Evolutionary conservation across 1,140 invertebrate genomes (phyloP).

Genomic region (Drosophila obscura): DNA sequence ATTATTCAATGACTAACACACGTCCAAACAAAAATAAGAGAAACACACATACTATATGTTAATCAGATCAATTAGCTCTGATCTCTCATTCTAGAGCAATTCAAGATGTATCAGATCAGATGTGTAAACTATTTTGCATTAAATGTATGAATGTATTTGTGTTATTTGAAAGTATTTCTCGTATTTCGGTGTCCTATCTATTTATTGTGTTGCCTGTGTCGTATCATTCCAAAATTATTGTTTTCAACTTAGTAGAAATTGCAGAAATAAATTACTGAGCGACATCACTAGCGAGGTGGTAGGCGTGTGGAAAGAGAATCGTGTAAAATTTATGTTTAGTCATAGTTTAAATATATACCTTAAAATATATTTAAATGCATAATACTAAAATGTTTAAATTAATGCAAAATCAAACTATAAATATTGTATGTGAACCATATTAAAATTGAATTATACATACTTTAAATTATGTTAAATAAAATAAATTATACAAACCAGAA

Average conservation of each 20-base stretch:
- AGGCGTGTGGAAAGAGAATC: conserved; percentile 40
- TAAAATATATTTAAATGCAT: conserved; percentile 81
- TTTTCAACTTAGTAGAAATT: conserved; percentile 60
- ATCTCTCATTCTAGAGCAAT: conserved; percentile 59
- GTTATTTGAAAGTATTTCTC: conserved; percentile 41
- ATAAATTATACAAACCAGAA: conserved; percentile 70
- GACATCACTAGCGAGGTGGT: conserved; percentile 54
- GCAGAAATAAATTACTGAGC: conserved; percentile 50
- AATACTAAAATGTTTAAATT: conserved; percentile 72
- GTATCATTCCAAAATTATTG: conserved; percentile 70
- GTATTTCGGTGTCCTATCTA: conserved; percentile 43
- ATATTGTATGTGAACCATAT: conserved; percentile 80
- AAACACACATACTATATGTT: conserved; percentile 1
- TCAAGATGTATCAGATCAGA: conserved; percentile 27
- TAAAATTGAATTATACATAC: conserved; percentile 78
- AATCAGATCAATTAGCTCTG: conserved; percentile 36
- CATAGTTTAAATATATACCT: conserved; percentile 78
- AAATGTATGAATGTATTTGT: conserved; percentile 35
- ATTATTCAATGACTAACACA: conserved; percentile 35
- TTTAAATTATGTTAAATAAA: conserved; percentile 83
- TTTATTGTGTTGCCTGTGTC: conserved; percentile 63
- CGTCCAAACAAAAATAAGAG: background rate
- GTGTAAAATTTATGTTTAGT: conserved; percentile 80
- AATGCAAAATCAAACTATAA: conserved; percentile 70
- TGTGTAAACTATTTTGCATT: conserved; percentile 21